Evolutionary conservation across 2,888 invertebrate genomes (phyloP).

Genomic region (Euzetes globulus): DNA sequence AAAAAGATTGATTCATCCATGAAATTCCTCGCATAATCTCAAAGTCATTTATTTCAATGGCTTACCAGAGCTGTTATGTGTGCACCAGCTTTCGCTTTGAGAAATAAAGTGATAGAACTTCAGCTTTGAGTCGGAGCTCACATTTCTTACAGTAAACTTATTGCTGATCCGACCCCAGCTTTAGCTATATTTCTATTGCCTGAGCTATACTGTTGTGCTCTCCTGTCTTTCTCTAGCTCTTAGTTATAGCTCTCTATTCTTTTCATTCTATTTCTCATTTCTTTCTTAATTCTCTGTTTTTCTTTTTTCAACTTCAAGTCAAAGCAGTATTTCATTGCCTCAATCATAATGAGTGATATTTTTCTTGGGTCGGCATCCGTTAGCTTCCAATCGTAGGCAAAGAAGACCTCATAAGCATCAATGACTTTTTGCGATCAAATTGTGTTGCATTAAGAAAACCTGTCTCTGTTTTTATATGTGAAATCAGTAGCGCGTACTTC

Average conservation of each 20-base stretch:
- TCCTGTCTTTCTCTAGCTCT: conserved; percentile 1
- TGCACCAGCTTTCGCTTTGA: conserved; percentile 7
- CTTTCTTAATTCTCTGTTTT: conserved; percentile 11
- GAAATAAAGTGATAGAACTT: conserved; percentile 27
- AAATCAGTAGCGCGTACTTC: conserved; percentile 11
- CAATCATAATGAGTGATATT: conserved; percentile 20
- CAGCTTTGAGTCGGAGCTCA: conserved; percentile 6
- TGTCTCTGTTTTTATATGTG: conserved; percentile 13
- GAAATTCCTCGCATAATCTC: conserved; percentile 33
- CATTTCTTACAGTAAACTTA: conserved; percentile 20
- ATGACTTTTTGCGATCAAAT: conserved; percentile 30
- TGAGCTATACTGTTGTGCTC: neutral
- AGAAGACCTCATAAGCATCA: conserved; percentile 10
- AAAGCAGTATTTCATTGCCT: conserved; percentile 12
- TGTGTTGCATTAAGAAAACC: conserved; percentile 30
- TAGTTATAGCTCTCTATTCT: neutral
- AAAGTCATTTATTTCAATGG: conserved; percentile 32
- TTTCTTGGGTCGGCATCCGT: neutral
- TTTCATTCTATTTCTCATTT: neutral
- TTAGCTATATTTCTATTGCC: neutral
- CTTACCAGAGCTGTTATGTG: conserved; percentile 15
- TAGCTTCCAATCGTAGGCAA: neutral
- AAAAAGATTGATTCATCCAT: conserved; percentile 33
- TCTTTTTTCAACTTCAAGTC: conserved; percentile 10
- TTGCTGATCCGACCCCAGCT: conserved; percentile 16